Percentiles rank a stretch among this genome's conserved stretches.
Conservation (phyloP, 2,113 vertebrate genomes). For the Mastomys coucha region DNA sequence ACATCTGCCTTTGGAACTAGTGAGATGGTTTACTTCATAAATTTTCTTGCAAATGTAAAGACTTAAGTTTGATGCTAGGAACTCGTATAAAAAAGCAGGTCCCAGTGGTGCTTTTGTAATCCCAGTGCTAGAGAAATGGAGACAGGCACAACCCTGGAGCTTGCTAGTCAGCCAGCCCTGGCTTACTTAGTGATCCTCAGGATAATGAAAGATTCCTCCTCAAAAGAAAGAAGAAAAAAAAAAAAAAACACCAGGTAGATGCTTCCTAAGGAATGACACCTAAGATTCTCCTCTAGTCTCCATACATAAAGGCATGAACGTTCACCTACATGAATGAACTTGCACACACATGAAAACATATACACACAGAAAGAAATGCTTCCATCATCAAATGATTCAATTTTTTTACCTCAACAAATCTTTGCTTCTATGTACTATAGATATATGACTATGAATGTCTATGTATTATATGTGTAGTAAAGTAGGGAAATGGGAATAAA, state of each 20-base stretch:
- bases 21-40: not conserved
- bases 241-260: not conserved
- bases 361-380: not conserved
- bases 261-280: not conserved
- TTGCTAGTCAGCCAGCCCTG: not conserved
- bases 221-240: not conserved
- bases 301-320: not conserved
- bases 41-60: not conserved
- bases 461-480: not conserved
- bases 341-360: not conserved
- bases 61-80: not conserved
- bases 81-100: not conserved
- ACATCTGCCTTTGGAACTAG: not conserved
- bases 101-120: not conserved
- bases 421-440: not conserved
- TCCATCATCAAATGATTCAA: constrained; percentile 19
- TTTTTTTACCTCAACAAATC: constrained; percentile 41
- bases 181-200: not conserved
- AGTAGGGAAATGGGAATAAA: not conserved
- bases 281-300: not conserved
- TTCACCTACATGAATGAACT: not conserved
- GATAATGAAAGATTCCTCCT: not conserved
- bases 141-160: not conserved
- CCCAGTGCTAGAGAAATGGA: not conserved
- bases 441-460: not conserved